These are phyloP conservation scores for Ernsta delagoae DNA, from an alignment of 2,888 invertebrate species.

Conservation along the genomic window DNA sequence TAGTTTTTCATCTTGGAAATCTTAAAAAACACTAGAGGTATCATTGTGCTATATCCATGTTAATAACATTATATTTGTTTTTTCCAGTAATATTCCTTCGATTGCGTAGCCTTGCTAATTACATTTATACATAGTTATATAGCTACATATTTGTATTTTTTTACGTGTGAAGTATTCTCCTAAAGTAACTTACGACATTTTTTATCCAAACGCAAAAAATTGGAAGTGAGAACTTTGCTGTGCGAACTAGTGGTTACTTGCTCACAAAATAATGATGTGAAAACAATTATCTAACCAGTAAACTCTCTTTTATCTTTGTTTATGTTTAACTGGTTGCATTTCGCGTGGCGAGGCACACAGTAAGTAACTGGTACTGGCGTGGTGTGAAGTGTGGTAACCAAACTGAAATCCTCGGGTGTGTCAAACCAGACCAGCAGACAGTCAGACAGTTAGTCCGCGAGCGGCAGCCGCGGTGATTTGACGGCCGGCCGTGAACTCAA, in stretches of 20 bases:
- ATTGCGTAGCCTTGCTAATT: neutral
- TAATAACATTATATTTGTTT: neutral
- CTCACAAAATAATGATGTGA: neutral
- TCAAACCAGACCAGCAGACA: conserved; percentile 37
- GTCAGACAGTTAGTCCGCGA: conserved; percentile 41
- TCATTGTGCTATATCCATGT: too few relatives aligned
- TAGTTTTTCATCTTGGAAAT: too few relatives aligned
- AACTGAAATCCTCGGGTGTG: conserved; percentile 40
- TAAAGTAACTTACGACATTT: neutral
- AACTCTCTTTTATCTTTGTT: conserved; percentile 17
- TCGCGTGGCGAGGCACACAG: neutral
- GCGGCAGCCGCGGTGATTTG: conserved; percentile 40
- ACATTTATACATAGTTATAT: neutral
- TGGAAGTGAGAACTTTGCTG: too few relatives aligned
- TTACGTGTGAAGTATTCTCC: neutral
- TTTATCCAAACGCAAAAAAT: too few relatives aligned
- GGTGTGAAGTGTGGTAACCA: conserved; percentile 8
- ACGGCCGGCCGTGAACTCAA: conserved; percentile 21
- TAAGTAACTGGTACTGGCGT: conserved; percentile 14
- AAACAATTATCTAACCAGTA: neutral
- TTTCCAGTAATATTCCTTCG: neutral
- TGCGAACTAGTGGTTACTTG: neutral
- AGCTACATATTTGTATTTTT: too few relatives aligned
- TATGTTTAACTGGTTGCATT: conserved; percentile 9
- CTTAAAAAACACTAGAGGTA: too few relatives aligned